Evolutionary conservation across 1,140 invertebrate genomes (phyloP).

Genomic region (Drosophila tsacasi): DNA sequence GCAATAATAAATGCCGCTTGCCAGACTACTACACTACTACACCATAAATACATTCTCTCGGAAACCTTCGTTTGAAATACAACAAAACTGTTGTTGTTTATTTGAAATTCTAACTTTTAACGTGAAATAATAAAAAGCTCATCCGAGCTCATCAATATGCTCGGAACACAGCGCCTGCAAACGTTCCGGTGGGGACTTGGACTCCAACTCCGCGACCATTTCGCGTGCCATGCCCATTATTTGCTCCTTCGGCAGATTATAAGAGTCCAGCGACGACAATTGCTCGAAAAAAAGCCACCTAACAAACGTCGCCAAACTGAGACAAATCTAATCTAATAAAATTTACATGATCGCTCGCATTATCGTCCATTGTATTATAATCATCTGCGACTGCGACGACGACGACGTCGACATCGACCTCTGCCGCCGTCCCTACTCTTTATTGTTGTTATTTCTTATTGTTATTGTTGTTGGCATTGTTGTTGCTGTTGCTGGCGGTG

Average conservation of each 20-base stretch:
- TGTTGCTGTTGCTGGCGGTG: constrained; percentile 28
- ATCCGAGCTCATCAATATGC: background rate
- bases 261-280: background rate
- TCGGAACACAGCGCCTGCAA: background rate
- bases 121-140: background rate
- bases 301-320: constrained; percentile 57
- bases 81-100: background rate
- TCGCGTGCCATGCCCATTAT: background rate
- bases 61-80: background rate
- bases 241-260: background rate
- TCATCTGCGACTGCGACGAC: constrained; percentile 58
- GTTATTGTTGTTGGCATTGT: constrained; percentile 3
- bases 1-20: constrained; percentile 55
- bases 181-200: background rate
- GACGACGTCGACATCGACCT: constrained; percentile 59
- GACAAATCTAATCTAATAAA: constrained; percentile 71
- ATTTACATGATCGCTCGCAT: constrained; percentile 83
- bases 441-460: constrained; percentile 48
- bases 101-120: background rate
- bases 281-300: constrained; percentile 8
- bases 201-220: background rate
- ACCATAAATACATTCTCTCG: constrained; percentile 9
- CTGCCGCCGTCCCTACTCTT: constrained; percentile 49
- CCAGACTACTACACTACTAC: background rate
- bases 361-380: constrained; percentile 84